Conservation (phyloP, 2,113 vertebrate genomes). For the Phalacrocorax carbo region DNA sequence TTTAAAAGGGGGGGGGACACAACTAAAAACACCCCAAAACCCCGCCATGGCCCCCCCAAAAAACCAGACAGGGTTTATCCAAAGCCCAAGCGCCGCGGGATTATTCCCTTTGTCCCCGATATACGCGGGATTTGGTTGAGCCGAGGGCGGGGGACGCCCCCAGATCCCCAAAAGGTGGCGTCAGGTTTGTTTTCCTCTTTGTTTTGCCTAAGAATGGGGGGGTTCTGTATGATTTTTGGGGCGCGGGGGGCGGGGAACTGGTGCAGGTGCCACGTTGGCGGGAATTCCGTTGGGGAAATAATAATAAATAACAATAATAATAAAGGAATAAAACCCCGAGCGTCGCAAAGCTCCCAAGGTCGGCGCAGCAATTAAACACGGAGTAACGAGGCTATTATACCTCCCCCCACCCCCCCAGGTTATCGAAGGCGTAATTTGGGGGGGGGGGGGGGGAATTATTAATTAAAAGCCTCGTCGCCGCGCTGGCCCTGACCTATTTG, state of each 20-base stretch:
- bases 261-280: neutral
- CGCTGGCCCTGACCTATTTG: neutral
- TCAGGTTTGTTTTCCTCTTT: neutral
- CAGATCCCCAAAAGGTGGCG: neutral
- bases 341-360: neutral
- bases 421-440: neutral
- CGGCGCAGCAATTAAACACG: neutral
- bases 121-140: neutral
- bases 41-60: neutral
- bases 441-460: neutral
- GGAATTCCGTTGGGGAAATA: neutral
- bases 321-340: neutral
- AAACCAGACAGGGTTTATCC: neutral
- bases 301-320: too few species aligned
- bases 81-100: neutral
- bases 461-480: neutral
- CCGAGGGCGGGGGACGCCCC: too few species aligned
- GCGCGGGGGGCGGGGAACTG: neutral
- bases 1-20: too few species aligned
- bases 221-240: neutral
- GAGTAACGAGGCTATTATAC: neutral
- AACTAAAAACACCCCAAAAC: neutral
- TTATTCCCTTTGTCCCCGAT: neutral
- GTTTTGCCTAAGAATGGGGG: neutral
- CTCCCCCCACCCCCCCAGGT: neutral